Conservation (phyloP, 2,888 invertebrate genomes). For the Autographa pulchrina region DNA sequence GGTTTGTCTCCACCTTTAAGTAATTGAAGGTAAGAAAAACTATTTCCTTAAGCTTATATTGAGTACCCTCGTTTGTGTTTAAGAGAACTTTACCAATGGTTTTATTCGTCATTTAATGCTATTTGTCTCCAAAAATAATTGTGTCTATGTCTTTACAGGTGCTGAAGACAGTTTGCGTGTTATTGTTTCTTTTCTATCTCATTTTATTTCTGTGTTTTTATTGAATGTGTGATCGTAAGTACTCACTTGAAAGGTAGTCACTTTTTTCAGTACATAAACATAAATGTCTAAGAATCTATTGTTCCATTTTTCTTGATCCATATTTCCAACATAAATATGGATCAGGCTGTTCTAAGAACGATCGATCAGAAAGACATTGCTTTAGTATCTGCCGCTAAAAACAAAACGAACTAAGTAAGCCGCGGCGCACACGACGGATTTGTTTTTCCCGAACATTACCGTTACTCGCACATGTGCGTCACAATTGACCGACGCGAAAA, state of each 20-base stretch:
- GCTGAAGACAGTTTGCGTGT: too few species aligned
- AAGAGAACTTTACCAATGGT: neutral
- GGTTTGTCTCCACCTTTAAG: neutral
- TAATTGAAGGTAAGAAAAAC: slow-evolving; percentile 19
- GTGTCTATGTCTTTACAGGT: too few species aligned
- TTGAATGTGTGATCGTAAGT: too few species aligned
- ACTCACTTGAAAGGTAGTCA: too few species aligned
- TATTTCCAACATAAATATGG: neutral
- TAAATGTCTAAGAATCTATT: too few species aligned
- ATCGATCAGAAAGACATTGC: neutral
- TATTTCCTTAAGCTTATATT: slow-evolving; percentile 11
- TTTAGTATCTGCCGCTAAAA: neutral
- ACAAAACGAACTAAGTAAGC: slow-evolving; percentile 1
- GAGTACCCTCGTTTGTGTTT: neutral
- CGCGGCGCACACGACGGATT: slow-evolving; percentile 10
- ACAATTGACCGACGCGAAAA: slow-evolving; percentile 62
- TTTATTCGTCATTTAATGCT: too few species aligned
- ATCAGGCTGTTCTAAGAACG: neutral
- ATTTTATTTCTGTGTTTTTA: too few species aligned
- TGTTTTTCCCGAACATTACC: slow-evolving; percentile 38
- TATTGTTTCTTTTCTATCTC: too few species aligned
- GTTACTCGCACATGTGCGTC: slow-evolving; percentile 61
- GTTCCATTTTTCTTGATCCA: too few species aligned
- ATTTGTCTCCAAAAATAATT: too few species aligned
- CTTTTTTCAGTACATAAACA: too few species aligned